Evolutionary conservation across 2,113 vertebrate species (phyloP).

Genomic region (Chionodraco myersi): DNA sequence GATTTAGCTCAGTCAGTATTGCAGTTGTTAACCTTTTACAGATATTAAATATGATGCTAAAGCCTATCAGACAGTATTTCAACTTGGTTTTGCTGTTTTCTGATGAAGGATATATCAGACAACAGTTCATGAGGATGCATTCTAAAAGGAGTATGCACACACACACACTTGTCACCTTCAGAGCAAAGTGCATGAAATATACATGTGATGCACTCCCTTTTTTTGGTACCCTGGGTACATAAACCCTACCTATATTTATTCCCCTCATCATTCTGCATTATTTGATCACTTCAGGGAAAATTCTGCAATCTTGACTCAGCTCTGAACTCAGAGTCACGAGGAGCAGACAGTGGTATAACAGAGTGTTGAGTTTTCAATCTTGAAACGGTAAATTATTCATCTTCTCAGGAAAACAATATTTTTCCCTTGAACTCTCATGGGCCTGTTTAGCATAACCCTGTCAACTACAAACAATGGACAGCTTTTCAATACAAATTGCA

Average conservation of each 20-base stretch:
- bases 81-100: background rate
- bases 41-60: background rate
- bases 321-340: conserved; percentile 38
- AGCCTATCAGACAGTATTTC: background rate
- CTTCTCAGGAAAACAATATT: conserved; percentile 50
- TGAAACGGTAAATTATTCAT: conserved; percentile 64
- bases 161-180: background rate
- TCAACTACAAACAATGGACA: conserved; percentile 20
- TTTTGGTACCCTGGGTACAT: conserved; percentile 17
- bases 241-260: conserved; percentile 56
- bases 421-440: conserved; percentile 26
- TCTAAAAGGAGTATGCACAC: background rate
- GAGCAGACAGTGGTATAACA: conserved; percentile 28
- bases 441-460: conserved; percentile 48
- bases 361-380: conserved; percentile 35
- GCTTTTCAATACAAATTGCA: background rate
- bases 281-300: conserved; percentile 52
- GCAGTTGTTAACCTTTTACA: background rate
- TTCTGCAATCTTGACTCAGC: conserved; percentile 30
- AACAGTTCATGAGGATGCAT: background rate
- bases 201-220: conserved; percentile 36
- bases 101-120: conserved; percentile 3
- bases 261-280: conserved; percentile 37
- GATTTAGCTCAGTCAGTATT: background rate
- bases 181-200: conserved; percentile 50